A percentile compares a stretch with the other conserved stretches of the same genome.
These are phyloP conservation scores for Leptopilina syphax DNA, from an alignment of 2,888 invertebrate genomes.

Conservation along the genomic window DNA sequence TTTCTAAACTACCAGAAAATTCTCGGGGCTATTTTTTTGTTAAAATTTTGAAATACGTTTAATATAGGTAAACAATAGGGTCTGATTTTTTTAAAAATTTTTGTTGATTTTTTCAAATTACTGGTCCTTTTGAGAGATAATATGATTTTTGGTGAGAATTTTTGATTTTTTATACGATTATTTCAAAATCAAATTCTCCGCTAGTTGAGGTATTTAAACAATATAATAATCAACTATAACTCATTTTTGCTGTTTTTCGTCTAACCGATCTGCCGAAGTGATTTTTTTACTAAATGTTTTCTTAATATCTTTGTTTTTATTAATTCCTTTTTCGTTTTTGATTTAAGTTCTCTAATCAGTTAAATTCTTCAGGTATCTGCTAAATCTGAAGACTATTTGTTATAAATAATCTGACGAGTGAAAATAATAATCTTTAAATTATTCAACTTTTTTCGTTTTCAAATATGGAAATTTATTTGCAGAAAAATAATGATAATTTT, in stretches of 20 bases:
- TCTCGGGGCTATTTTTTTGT: neutral
- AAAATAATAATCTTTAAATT: too few relatives aligned
- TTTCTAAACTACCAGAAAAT: too few relatives aligned
- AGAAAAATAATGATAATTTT: too few relatives aligned
- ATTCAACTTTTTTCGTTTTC: too few relatives aligned
- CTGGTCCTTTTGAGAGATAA: neutral
- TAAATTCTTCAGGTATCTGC: too few relatives aligned
- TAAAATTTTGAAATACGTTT: neutral
- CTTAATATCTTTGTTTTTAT: conserved; percentile 26
- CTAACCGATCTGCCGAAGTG: conserved; percentile 34
- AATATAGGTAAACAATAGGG: too few relatives aligned
- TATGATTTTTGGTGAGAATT: too few relatives aligned
- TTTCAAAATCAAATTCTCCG: too few relatives aligned
- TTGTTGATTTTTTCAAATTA: neutral
- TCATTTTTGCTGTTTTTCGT: conserved; percentile 34
- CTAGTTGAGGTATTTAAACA: neutral
- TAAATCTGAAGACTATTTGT: too few relatives aligned
- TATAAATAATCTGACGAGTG: too few relatives aligned
- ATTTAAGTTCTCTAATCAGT: conserved; percentile 1
- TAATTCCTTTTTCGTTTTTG: conserved; percentile 32
- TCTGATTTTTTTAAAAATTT: neutral
- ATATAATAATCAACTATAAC: conserved; percentile 1
- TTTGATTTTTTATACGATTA: neutral
- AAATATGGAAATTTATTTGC: too few relatives aligned
- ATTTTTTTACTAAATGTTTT: conserved; percentile 10